Percentiles rank a stretch among this genome's conserved stretches.
Conservation (phyloP, 2,113 vertebrate species). For the Scortum barcoo region DNA sequence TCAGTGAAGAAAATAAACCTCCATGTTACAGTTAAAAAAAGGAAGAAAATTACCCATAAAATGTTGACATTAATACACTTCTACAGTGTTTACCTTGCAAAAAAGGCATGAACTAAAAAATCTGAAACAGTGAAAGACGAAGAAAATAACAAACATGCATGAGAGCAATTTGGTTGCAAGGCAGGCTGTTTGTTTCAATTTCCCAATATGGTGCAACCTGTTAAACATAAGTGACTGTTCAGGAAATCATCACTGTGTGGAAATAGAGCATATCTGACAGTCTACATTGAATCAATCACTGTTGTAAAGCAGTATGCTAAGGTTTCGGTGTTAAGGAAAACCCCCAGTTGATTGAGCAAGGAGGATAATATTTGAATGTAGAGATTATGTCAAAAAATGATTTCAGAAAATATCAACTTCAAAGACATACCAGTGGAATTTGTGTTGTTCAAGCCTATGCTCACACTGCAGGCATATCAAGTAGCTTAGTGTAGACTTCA, state of each 20-base stretch:
- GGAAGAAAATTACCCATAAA: background rate
- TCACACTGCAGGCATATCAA: background rate
- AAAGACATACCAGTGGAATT: background rate
- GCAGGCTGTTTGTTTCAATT: constrained; percentile 57
- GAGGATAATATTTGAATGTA: background rate
- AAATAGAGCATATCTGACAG: constrained; percentile 47
- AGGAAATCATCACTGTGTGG: constrained; percentile 48
- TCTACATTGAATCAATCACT: constrained; percentile 55
- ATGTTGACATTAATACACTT: too few relatives aligned
- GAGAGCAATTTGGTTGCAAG: constrained; percentile 43
- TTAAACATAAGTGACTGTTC: constrained; percentile 61
- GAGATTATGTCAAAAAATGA: background rate
- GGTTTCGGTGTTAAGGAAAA: constrained; percentile 3
- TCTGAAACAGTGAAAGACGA: constrained; percentile 12
- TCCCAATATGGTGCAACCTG: constrained; percentile 36
- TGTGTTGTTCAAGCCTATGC: background rate
- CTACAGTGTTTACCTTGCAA: too few relatives aligned
- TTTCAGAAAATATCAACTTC: background rate
- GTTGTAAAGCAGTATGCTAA: constrained; percentile 18
- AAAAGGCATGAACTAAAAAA: constrained; percentile 45
- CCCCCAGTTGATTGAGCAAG: background rate
- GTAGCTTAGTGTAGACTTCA: background rate
- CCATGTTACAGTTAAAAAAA: background rate
- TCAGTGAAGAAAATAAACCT: background rate
- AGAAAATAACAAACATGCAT: constrained; percentile 25